phyloP scores from a whole-genome alignment of 2,888 invertebrate genomes.

The Mycogona germanica region DNA sequence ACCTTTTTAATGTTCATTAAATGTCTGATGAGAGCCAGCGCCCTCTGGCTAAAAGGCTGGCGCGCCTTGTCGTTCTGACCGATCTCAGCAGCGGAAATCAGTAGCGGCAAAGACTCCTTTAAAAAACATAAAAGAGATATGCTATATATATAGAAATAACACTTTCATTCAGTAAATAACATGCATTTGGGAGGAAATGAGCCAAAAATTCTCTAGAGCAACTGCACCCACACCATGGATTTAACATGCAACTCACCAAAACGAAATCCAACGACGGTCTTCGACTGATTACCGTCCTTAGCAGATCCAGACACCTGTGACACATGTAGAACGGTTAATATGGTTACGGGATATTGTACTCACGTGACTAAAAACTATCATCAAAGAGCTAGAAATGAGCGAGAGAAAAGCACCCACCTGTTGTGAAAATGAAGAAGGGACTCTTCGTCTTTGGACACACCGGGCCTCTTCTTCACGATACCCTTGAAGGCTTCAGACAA shows the following conservation, averaged over 20 bases:
- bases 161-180: neutral
- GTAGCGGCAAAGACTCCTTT: neutral
- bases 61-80: neutral
- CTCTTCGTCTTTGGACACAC: conserved; percentile 22
- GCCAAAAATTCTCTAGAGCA: neutral
- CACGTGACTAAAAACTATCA: neutral
- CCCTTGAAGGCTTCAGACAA: conserved; percentile 56
- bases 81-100: neutral
- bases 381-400: neutral
- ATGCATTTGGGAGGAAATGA: neutral
- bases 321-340: neutral
- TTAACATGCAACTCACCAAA: neutral
- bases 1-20: conserved; percentile 2
- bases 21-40: neutral
- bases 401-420: neutral
- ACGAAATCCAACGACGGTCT: neutral
- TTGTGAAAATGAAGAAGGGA: conserved; percentile 24
- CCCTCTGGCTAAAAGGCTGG: neutral
- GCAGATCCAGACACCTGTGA: conserved; percentile 9
- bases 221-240: too few species aligned
- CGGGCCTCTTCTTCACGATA: conserved; percentile 22
- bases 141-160: neutral
- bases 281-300: neutral
- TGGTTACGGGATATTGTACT: neutral
- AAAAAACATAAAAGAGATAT: neutral